Conservation (phyloP, 2,797 vertebrate species). For the Sebastes itinus region DNA sequence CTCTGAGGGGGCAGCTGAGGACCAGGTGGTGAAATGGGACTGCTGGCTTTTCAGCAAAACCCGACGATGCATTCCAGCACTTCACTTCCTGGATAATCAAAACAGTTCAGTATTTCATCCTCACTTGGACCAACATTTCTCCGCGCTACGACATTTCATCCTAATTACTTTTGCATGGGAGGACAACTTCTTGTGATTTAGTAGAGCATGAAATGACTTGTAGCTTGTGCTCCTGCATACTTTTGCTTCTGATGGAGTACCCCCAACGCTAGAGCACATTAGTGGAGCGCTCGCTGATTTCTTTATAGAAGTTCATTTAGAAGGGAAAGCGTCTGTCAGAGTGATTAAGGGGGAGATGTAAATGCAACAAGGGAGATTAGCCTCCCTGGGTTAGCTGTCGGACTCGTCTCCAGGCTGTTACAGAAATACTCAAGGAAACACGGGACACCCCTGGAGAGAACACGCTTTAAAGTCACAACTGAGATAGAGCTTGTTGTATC, state of each 20-base stretch:
- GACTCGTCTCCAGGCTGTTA: constrained; percentile 37
- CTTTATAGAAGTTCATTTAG: constrained; percentile 23
- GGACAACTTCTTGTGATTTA: constrained; percentile 7
- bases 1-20: constrained; percentile 60
- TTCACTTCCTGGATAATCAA: constrained; percentile 34
- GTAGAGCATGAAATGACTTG: constrained; percentile 12
- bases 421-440: constrained; percentile 42
- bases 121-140: constrained; percentile 3
- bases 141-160: constrained; percentile 9
- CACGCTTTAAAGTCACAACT: constrained; percentile 2
- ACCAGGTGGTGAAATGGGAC: constrained; percentile 60
- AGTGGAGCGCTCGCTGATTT: constrained; percentile 10
- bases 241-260: constrained; percentile 1
- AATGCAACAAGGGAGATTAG: constrained; percentile 24
- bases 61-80: constrained; percentile 45
- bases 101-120: constrained; percentile 32
- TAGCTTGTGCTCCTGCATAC: constrained; percentile 12
- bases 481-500: constrained; percentile 40
- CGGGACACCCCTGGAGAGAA: constrained; percentile 32
- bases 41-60: constrained; percentile 38
- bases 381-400: constrained; percentile 58
- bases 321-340: constrained; percentile 37
- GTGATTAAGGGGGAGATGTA: constrained; percentile 39
- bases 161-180: constrained; percentile 35
- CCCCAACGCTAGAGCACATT: neutral